A percentile compares a stretch with the other conserved stretches of the same genome.
Evolutionary conservation across 2,113 vertebrate species (phyloP).

Genomic region (Malaclemys terrapin): DNA sequence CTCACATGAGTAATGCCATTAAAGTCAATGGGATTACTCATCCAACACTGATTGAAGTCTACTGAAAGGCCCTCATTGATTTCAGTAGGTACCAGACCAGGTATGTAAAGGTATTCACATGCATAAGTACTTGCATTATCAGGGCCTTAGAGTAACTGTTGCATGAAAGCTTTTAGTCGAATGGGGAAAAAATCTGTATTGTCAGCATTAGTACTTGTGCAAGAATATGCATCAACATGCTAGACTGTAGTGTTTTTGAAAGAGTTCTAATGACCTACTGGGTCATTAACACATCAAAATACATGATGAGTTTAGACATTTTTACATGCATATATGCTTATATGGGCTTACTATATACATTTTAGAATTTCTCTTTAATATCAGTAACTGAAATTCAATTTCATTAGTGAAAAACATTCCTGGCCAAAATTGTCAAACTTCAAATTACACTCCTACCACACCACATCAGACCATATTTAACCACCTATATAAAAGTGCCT

Average conservation of each 20-base stretch:
- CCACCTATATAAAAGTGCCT: neutral
- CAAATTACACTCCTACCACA: neutral
- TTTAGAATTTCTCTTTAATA: neutral
- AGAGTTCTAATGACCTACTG: neutral
- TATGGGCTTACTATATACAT: neutral
- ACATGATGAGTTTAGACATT: neutral
- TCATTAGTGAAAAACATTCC: neutral
- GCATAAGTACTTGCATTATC: neutral
- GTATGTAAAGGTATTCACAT: neutral
- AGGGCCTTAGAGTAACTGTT: conserved; percentile 8
- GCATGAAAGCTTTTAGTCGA: conserved; percentile 15
- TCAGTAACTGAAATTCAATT: neutral
- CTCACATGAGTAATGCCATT: neutral
- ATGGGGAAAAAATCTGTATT: conserved; percentile 50
- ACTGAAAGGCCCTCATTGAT: neutral
- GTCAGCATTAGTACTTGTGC: conserved; percentile 30
- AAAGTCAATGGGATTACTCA: neutral
- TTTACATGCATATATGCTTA: neutral
- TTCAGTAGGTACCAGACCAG: neutral
- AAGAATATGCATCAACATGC: neutral
- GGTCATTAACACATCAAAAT: conserved; percentile 41
- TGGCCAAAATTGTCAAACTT: neutral
- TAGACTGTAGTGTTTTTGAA: conserved; percentile 4
- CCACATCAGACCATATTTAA: neutral
- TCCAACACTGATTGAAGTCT: neutral